These are phyloP conservation scores for Neopelma chrysocephalum DNA, from an alignment of 2,797 vertebrate genomes.

Conservation along the genomic window DNA sequence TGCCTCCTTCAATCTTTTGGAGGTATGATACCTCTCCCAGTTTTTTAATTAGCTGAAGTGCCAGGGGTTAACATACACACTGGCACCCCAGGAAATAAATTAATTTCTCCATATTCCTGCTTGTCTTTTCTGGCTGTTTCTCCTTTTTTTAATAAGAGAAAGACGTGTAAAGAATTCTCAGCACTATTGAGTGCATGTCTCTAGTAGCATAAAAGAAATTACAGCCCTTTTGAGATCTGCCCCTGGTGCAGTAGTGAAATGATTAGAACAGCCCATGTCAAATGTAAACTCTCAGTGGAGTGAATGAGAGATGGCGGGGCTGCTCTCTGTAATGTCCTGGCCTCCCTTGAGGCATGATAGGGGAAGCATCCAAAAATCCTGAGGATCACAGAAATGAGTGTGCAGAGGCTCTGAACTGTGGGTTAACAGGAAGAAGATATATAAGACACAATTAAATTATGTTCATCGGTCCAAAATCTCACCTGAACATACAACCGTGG, in stretches of 20 bases:
- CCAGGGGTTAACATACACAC: not conserved
- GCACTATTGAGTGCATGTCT: not conserved
- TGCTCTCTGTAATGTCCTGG: not conserved
- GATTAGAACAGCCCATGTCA: not conserved
- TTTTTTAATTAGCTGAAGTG: not conserved
- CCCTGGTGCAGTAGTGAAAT: not conserved
- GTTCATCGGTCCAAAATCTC: not conserved
- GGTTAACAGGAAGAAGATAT: not conserved
- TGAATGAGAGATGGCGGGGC: not conserved
- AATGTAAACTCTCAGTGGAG: not conserved
- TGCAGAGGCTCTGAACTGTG: not conserved
- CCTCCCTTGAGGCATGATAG: not conserved
- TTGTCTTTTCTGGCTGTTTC: not conserved
- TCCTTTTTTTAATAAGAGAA: not conserved
- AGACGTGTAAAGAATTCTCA: not conserved
- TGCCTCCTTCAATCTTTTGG: not conserved
- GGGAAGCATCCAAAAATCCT: not conserved
- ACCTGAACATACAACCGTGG: constrained; percentile 62
- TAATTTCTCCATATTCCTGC: not conserved
- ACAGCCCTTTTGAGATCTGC: not conserved
- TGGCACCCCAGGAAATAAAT: not conserved
- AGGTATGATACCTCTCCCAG: not conserved
- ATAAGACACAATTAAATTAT: not conserved
- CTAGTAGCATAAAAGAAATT: not conserved
- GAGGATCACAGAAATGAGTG: not conserved